These are phyloP conservation scores for Lepidochrysops patricia DNA, from an alignment of 2,888 invertebrate genomes.

Conservation along the genomic window DNA sequence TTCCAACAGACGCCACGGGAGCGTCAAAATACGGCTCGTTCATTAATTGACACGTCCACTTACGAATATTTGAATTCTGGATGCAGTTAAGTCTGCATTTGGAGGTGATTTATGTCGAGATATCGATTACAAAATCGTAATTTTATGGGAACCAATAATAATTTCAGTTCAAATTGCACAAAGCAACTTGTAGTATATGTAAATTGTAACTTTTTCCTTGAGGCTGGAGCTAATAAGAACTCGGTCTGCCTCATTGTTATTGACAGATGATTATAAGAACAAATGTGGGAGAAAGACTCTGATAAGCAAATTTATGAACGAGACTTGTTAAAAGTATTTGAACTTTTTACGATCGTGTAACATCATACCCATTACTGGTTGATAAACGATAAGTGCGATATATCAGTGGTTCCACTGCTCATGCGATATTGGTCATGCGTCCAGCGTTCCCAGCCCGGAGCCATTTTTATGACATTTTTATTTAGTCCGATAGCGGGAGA, in stretches of 20 bases:
- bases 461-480: constrained; percentile 69
- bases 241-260: background rate
- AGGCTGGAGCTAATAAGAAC: background rate
- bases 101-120: background rate
- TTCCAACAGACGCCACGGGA: constrained; percentile 29
- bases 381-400: constrained; percentile 66
- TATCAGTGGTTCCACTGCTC: constrained; percentile 54
- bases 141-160: too few species aligned
- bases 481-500: constrained; percentile 59
- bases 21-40: constrained; percentile 29
- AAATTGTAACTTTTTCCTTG: background rate
- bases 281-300: background rate
- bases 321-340: constrained; percentile 6
- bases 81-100: background rate
- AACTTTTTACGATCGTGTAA: constrained; percentile 61
- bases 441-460: constrained; percentile 67
- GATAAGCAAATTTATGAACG: background rate
- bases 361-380: constrained; percentile 56
- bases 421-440: constrained; percentile 54
- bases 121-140: too few species aligned
- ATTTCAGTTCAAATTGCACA: too few species aligned
- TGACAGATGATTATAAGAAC: background rate
- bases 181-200: background rate
- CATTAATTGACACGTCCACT: constrained; percentile 39
- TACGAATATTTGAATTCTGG: background rate